These are phyloP conservation scores for Teleiodes luculella DNA, from an alignment of 2,888 invertebrate genomes.

Conservation along the genomic window DNA sequence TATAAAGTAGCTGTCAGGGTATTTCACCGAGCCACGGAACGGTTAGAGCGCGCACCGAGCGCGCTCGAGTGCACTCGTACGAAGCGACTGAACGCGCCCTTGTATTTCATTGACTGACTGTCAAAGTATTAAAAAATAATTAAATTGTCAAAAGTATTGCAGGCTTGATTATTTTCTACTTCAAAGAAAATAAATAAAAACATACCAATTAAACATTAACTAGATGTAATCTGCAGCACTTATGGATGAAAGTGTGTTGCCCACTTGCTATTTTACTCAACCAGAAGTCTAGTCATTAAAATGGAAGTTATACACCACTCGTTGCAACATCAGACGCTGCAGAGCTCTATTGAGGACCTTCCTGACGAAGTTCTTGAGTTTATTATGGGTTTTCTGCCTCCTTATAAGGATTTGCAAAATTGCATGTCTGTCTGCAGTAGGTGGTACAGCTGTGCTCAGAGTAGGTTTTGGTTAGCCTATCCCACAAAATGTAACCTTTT, in stretches of 20 bases:
- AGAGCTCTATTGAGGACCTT: slow-evolving; percentile 80
- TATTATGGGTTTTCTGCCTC: slow-evolving; percentile 91
- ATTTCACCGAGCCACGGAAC: too few relatives aligned
- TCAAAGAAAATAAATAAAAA: neutral
- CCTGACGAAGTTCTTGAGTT: slow-evolving; percentile 97
- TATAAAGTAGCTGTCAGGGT: too few relatives aligned
- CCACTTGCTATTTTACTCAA: neutral
- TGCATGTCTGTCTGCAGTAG: slow-evolving; percentile 92
- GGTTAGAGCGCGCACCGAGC: too few relatives aligned
- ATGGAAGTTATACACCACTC: slow-evolving; percentile 63
- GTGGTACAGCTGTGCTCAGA: slow-evolving; percentile 90
- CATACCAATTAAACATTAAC: neutral
- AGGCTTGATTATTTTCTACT: neutral
- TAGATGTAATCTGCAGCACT: neutral
- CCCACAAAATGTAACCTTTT: neutral
- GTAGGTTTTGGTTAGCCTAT: slow-evolving; percentile 73
- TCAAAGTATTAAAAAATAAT: neutral
- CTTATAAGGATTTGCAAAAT: slow-evolving; percentile 92
- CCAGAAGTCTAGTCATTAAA: slow-evolving; percentile 6
- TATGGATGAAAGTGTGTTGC: neutral
- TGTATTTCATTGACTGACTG: neutral
- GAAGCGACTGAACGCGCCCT: too few relatives aligned
- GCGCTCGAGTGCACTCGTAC: too few relatives aligned
- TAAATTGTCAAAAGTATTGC: slow-evolving; percentile 4
- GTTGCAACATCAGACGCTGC: slow-evolving; percentile 49